Evolutionary conservation across 1,140 invertebrate species (phyloP), one percentile per base, ranked within the genome.

Genomic region (Drosophila parvula): DNA sequence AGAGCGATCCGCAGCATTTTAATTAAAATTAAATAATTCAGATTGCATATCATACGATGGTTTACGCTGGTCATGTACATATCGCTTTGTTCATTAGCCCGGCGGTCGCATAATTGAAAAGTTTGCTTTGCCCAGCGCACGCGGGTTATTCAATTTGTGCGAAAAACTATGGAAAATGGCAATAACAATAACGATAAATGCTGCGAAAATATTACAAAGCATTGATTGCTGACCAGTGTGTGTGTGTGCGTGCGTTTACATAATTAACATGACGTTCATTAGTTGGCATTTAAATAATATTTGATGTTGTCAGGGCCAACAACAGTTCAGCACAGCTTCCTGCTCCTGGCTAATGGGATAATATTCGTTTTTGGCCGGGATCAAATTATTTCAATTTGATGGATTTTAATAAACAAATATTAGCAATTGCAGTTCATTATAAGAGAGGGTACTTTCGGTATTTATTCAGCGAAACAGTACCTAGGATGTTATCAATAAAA

Each of bases 1-100:
- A 48, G 36, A 51, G 28, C 34, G 12, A 53, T 38, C 8, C 3
- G 63, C 67, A 51, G 55, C 62, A 71, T 83, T 82, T 83, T 88
- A 83, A 86, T 88, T 88, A 88, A 79, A 77, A 73, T 70, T 86
- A 79, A 86, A 86, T 88, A 88, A 88, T 86, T 86, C 50, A 83
- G 70, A 83, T 60, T 81, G 45, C 63, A 56, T 57, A 76, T 71
- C 59, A 55, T 38, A 59, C 56, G 71, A 74, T 41, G 53, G 58
- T 32, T 63, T 62, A 53, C 50, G 50, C 48, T 64, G 56, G 51
- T 47, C 56, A 30, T 53, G 32, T 53, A 9, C 18, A 36, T 57
- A 36, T 27, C 48, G 70, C 75, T 79, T 79, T 88, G 83, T 81
- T 82, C 70, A 79, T 88, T 86, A 82, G 67, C 71, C 74, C 53